Conservation (phyloP, 1,140 invertebrate genomes). For the Danaus melanippus region DNA sequence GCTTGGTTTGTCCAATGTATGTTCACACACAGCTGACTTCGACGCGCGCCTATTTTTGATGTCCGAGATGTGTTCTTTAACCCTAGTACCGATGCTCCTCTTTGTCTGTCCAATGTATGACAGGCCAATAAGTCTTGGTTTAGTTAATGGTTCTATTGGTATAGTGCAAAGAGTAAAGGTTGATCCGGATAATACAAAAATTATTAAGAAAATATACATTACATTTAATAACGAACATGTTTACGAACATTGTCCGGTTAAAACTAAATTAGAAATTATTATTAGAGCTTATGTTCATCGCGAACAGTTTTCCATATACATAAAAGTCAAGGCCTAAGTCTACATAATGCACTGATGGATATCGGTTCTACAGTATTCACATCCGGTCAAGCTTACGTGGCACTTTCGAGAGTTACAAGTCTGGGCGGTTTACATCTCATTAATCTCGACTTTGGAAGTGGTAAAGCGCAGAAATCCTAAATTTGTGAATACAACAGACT, state of each 20-base stretch:
- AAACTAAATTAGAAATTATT: conserved; percentile 18
- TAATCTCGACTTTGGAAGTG: conserved; percentile 13
- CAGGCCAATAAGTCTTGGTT: no score
- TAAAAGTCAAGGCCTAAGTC: neutral
- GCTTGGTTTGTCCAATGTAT: no score
- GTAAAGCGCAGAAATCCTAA: conserved; percentile 12
- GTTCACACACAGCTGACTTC: no score
- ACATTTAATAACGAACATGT: conserved; percentile 14
- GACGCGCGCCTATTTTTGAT: no score
- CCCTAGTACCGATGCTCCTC: no score
- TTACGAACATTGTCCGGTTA: conserved; percentile 7
- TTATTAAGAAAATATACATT: conserved; percentile 12
- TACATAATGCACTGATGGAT: no score
- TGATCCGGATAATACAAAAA: conserved; percentile 13
- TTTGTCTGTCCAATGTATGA: no score
- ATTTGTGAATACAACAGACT: conserved; percentile 12
- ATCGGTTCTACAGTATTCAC: no score
- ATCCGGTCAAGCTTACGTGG: no score
- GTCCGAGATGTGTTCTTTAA: no score
- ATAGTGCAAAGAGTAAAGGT: conserved; percentile 11
- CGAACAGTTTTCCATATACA: conserved; percentile 8
- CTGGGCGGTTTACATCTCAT: conserved; percentile 11
- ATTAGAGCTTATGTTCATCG: conserved; percentile 6
- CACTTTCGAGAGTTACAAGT: neutral
- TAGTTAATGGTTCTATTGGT: no score